Evolutionary conservation across 2,113 vertebrate species (phyloP).

Genomic region (Cervus canadensis): DNA sequence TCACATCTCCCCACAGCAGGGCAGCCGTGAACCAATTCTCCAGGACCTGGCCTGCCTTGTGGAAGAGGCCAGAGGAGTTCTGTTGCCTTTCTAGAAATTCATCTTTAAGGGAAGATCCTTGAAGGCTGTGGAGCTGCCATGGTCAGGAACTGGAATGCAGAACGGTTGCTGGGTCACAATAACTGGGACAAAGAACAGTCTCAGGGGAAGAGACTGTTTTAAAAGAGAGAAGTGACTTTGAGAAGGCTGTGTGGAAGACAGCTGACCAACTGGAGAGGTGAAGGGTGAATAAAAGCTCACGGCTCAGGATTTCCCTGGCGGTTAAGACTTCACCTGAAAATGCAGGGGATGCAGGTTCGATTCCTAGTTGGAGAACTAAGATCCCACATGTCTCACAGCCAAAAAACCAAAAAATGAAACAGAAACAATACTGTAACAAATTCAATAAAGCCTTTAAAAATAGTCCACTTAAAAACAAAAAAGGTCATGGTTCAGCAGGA

Average conservation of each 20-base stretch:
- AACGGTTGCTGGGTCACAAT: slow-evolving; percentile 90
- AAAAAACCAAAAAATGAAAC: not conserved
- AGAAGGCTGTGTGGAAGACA: slow-evolving; percentile 88
- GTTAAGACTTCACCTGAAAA: not conserved
- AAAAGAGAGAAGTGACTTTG: slow-evolving; percentile 90
- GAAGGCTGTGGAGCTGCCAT: slow-evolving; percentile 85
- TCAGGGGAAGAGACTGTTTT: slow-evolving; percentile 87
- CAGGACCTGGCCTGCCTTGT: slow-evolving; percentile 85
- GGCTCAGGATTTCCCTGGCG: slow-evolving; percentile 39
- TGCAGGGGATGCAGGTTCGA: not conserved
- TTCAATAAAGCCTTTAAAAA: not conserved
- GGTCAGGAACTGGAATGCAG: slow-evolving; percentile 86
- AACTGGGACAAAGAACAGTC: slow-evolving; percentile 91
- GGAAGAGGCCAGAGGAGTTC: slow-evolving; percentile 85
- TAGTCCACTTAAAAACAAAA: slow-evolving; percentile 44
- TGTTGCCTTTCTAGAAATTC: slow-evolving; percentile 87
- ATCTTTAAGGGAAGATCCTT: slow-evolving; percentile 90
- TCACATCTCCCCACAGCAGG: slow-evolving; percentile 80
- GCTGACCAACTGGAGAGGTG: slow-evolving; percentile 83
- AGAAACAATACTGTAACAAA: not conserved
- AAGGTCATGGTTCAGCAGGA: slow-evolving; percentile 76
- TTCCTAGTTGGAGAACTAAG: not conserved
- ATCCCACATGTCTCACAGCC: not conserved
- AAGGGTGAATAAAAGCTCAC: slow-evolving; percentile 86
- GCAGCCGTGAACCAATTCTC: slow-evolving; percentile 77